Conservation (phyloP, 1,140 invertebrate genomes). For the Cydia amplana region DNA sequence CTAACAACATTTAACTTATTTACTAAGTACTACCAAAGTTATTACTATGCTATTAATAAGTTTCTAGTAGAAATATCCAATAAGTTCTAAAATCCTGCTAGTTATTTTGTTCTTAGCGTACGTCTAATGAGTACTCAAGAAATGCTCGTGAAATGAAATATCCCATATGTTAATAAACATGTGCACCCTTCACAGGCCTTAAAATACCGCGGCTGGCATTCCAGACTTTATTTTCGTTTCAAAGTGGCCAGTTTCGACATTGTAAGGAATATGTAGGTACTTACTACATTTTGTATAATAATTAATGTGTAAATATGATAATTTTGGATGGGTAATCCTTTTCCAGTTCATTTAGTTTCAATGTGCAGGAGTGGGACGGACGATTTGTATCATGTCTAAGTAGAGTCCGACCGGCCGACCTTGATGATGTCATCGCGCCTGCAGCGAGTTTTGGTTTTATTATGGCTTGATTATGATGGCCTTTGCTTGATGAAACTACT, state of each 20-base stretch:
- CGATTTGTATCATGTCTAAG: conserved; percentile 36
- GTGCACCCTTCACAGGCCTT: conserved; percentile 34
- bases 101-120: neutral
- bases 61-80: too few relatives aligned
- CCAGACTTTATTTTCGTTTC: conserved; percentile 35
- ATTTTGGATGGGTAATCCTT: conserved; percentile 35
- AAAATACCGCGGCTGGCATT: conserved; percentile 34
- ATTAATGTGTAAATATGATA: neutral
- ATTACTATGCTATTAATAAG: too few relatives aligned
- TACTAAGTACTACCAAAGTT: too few relatives aligned
- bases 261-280: too few relatives aligned
- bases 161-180: conserved; percentile 31
- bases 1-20: too few relatives aligned
- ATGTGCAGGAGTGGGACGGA: conserved; percentile 43
- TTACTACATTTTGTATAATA: neutral
- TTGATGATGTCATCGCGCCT: conserved; percentile 67
- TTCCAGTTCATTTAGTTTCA: conserved; percentile 35
- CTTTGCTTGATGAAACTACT: conserved; percentile 2
- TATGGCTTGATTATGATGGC: conserved; percentile 40
- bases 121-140: neutral
- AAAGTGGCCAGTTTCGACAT: conserved; percentile 8
- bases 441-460: conserved; percentile 51
- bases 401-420: conserved; percentile 54
- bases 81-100: neutral
- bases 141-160: conserved; percentile 27